These are phyloP conservation scores for Zaprionus inermis DNA, from an alignment of 1,140 invertebrate genomes.

Conservation along the genomic window DNA sequence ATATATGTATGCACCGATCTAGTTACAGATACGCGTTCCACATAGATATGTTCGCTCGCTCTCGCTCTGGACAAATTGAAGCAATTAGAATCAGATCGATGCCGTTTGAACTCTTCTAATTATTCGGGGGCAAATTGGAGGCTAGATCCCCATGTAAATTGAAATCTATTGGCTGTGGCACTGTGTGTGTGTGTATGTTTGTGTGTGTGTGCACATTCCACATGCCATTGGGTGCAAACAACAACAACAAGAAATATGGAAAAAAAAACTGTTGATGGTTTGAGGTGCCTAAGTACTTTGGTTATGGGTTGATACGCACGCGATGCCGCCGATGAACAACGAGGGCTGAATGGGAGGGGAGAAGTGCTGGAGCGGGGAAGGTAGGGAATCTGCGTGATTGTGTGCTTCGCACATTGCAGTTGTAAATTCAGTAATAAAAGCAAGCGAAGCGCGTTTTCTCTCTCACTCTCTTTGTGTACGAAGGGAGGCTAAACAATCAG, in stretches of 20 bases:
- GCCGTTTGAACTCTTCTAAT: constrained; percentile 69
- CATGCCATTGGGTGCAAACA: constrained; percentile 19
- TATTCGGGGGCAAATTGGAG: constrained; percentile 32
- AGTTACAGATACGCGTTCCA: neutral
- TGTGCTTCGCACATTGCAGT: constrained; percentile 31
- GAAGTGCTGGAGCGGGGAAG: neutral
- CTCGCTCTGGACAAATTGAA: constrained; percentile 10
- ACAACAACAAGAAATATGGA: neutral
- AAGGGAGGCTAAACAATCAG: neutral
- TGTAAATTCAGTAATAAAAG: constrained; percentile 26
- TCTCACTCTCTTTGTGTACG: neutral
- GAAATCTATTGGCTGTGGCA: constrained; percentile 4
- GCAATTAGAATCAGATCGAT: constrained; percentile 63
- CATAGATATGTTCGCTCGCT: neutral
- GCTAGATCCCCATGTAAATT: constrained; percentile 28
- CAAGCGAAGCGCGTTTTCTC: neutral
- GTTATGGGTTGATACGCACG: constrained; percentile 39
- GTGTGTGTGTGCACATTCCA: constrained; percentile 18
- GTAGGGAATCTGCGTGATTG: constrained; percentile 2
- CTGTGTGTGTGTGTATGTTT: no score
- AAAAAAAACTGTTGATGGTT: constrained; percentile 14
- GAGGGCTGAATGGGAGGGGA: neutral
- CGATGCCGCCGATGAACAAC: constrained; percentile 32
- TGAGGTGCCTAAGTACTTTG: constrained; percentile 21
- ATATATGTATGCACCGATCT: neutral